Base-by-base conservation (phyloP, 2,113 vertebrate species). In the Prunella fulvescens region DNA sequence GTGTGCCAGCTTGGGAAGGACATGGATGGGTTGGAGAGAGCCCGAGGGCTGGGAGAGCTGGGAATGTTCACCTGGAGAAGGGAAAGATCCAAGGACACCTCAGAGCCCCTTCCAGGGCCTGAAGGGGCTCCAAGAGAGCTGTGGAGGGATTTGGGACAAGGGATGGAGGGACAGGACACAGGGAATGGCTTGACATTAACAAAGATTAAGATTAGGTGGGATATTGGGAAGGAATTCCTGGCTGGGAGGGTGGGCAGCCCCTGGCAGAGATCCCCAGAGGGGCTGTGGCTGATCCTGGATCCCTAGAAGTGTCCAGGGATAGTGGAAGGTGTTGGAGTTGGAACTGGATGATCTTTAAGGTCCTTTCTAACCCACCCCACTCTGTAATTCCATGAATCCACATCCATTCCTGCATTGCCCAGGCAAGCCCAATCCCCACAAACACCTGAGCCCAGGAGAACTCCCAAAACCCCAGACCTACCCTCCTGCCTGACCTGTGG, bases 161-260 rank as follows among this genome's bases (percentile, higher is more conserved):
- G 48, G 0, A 1, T 23, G 14, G 40, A 64, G 58, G 48, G 40
- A 58, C 31, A 31, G 44, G 37, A 67, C 26, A 7, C 5, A 9
- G 25, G 53, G 62, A 26, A 60, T 66, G 61, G 20, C 20, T n/a
- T 26, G 0, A 15, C 8, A 9, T 22, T 1, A 11, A 8, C 28
- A 22, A 2, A 17, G 28, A 14, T 39, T 3, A 26, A 1, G 18
- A 14, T 28, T 22, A 9, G 64, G 7, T 12, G 14, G 62, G 45
- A 45, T 60, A 3, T 7, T 28, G 39, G 33, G 45, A 7, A 53
- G 33, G 39, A 77, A 60, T 69, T 23, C 22, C 19, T 50, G 4
- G 1, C 29, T 57, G 58, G 1, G 33, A 51, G 31, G 31, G 31
- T 4, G n/a, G 14, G 0, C 1, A 39, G 40, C 5, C 3, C 3